Evolutionary conservation across 2,888 invertebrate genomes (phyloP).

Genomic region (Neuroscelio doddi): DNA sequence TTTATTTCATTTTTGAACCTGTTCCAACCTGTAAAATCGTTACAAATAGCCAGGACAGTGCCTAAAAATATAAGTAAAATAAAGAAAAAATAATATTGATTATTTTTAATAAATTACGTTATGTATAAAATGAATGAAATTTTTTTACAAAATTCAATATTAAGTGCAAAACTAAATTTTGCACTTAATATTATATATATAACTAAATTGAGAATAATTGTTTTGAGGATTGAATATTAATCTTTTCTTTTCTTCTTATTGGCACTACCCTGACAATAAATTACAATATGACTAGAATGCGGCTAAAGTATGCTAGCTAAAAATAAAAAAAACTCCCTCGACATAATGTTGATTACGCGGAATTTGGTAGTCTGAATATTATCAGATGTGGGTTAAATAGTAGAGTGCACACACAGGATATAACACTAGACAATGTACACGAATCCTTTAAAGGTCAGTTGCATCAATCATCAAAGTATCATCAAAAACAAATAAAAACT

Average conservation of each 20-base stretch:
- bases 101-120: too few relatives aligned
- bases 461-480: constrained; percentile 45
- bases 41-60: constrained; percentile 39
- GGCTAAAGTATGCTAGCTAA: constrained; percentile 29
- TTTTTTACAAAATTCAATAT: too few relatives aligned
- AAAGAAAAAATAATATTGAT: too few relatives aligned
- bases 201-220: too few relatives aligned
- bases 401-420: constrained; percentile 86
- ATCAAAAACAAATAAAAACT: too few relatives aligned
- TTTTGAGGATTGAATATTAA: too few relatives aligned
- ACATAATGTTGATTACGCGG: constrained; percentile 29
- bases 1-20: too few relatives aligned
- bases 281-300: constrained; percentile 30
- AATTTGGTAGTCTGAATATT: constrained; percentile 39
- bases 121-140: too few relatives aligned
- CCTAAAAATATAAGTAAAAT: background rate
- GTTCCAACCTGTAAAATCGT: constrained; percentile 43
- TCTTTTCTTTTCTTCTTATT: too few relatives aligned
- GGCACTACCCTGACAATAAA: constrained; percentile 38
- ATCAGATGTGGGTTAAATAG: constrained; percentile 48
- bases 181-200: too few relatives aligned
- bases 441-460: constrained; percentile 72
- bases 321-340: constrained; percentile 18
- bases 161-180: too few relatives aligned
- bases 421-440: constrained; percentile 93